Percentiles rank a stretch among this genome's conserved stretches.
These are phyloP conservation scores for Phaetusa simplex DNA, from an alignment of 2,113 vertebrate species.

Conservation along the genomic window DNA sequence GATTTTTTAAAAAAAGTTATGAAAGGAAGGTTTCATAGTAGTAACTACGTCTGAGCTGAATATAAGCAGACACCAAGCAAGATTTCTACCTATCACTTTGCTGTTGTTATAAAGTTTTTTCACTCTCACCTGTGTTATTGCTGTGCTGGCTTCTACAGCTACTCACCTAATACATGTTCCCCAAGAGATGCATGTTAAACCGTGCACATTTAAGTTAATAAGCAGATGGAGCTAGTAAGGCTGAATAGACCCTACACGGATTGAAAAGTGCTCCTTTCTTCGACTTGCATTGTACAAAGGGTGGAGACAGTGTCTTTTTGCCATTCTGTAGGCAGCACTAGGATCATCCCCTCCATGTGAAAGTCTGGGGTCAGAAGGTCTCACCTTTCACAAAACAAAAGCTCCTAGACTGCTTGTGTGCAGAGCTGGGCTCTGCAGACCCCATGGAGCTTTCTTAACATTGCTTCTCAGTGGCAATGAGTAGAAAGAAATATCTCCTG, in stretches of 20 bases:
- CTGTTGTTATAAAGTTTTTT: neutral
- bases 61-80: neutral
- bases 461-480: neutral
- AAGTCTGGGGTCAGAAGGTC: neutral
- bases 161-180: neutral
- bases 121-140: neutral
- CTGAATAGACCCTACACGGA: neutral
- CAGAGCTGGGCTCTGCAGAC: neutral
- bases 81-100: neutral
- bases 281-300: neutral
- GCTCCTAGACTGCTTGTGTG: neutral
- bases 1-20: neutral
- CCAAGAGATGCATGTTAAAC: neutral
- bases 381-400: neutral
- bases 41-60: neutral
- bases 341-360: rapidly evolving
- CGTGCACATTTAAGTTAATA: neutral
- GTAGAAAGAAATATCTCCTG: neutral
- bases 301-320: neutral
- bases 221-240: neutral
- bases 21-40: neutral
- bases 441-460: neutral
- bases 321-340: neutral
- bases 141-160: neutral
- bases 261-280: neutral